Evolutionary conservation across 2,113 vertebrate species (phyloP), one percentile per base, ranked within the genome.

Genomic region (Eublepharis macularius): DNA sequence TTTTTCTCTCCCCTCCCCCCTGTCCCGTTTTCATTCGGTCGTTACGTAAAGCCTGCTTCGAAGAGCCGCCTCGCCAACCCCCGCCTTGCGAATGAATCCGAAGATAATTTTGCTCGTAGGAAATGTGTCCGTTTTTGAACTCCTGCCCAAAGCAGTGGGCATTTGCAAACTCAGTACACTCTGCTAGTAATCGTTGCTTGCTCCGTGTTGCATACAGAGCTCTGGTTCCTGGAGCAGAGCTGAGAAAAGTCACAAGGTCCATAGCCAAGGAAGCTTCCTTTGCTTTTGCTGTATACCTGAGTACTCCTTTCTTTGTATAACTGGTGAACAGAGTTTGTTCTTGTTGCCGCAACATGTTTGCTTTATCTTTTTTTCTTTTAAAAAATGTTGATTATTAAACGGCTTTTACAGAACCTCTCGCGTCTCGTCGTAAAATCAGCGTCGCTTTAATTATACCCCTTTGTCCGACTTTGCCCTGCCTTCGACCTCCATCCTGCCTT

Each of bases 401-500:
- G 39, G 66, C 86, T 87, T 87, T 77, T 78, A 83, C 75, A 78
- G 86, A 87, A 82, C 54, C 81, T 82, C 66, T 39, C 73, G 43
- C 65, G 80, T 82, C 80, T 87, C 51, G 74, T 82, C 51, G 6
- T 85, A 14, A 80, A 80, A 80, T 73, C 49, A 63, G 41, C 70
- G 81, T 75, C 54, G 81, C 72, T 83, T 83, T 34, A 43, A 73
- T 34, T 16, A 34, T 81, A 6, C 16, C 12, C 13, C 36, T 11
- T 21, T 39, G 1, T 29, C 12, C 3, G 60, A 63, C 60, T 69
- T 17, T 36, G 80, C 34, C 45, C n/a, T 4, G 24, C 68, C 66
- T 21, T 49, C 86, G 36, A 66, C 43, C 51, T 54, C 74, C 49
- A 32, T 36, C 82, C 63, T 39, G 49, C 51, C 63, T 74, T 87